Evolutionary conservation across 2,797 vertebrate species (phyloP), one percentile per base, ranked within the genome.

Genomic region (Hoplostethus atlanticus): DNA sequence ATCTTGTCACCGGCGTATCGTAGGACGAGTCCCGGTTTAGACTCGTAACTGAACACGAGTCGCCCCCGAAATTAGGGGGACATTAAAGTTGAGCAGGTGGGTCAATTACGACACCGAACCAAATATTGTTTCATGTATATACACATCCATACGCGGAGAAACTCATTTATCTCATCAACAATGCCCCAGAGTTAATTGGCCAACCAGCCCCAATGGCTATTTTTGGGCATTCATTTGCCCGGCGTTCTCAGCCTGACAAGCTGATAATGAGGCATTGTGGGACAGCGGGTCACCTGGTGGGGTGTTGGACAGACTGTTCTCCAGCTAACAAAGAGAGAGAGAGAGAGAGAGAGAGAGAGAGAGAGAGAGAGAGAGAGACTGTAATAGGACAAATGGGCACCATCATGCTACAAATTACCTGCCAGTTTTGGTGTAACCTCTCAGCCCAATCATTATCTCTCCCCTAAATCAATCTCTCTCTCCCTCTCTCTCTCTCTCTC

Each of bases 361-460:
- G 16, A 44, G 10, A 64, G 55, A 55, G 16, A 70, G 63, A 76
- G 63, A 69, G 47, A 64, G 52, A 68, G 31, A 72, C 60, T 68
- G 78, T 85, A 89, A 89, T 85, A 62, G 79, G 73, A 77, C 89
- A 91, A 90, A 86, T 75, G 80, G 81, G 72, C 64, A 80, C 85
- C 84, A 92, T 91, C 87, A 88, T 88, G 85, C 81, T 90, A 90
- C 93, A 94, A 94, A 95, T 93, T 83, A 92, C 91, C 92, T 92
- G 86, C 89, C 84, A 86, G 84, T 83, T 91, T 90, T 85, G 85
- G 82, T 90, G 87, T 90, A 91, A 92, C 86, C 85, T 81, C 86
- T 84, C 80, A 55, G 81, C 71, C 83, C 80, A 87, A 88, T 91
- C 84, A 71, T 83, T 83, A 79, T 78, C 68, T 50, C 48, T 77